Percentiles rank a stretch among this genome's conserved stretches.
Evolutionary conservation across 2,797 vertebrate species (phyloP).

Genomic region (Ceyx erithaca): DNA sequence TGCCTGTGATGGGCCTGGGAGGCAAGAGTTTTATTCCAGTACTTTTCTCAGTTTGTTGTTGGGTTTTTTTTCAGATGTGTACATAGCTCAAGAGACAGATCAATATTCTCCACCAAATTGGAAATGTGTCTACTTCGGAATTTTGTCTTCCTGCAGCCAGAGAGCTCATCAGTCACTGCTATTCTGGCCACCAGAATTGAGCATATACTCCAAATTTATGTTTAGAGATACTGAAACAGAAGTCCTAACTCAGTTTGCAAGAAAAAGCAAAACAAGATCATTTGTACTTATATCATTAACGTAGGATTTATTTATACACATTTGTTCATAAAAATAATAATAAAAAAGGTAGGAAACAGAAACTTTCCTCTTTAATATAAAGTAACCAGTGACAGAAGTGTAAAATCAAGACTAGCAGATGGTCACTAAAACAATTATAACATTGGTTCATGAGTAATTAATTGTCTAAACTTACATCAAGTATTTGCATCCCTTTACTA

Average conservation of each 20-base stretch:
- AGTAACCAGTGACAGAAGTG: background rate
- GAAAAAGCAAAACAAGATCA: background rate
- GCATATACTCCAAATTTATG: rapidly evolving
- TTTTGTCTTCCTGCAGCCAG: background rate
- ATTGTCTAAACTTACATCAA: background rate
- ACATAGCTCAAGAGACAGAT: background rate
- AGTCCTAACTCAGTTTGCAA: background rate
- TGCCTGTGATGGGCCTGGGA: background rate
- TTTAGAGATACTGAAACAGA: background rate
- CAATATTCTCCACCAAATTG: background rate
- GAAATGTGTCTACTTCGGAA: background rate
- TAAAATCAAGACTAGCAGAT: background rate
- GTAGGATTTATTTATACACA: background rate
- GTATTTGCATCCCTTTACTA: background rate
- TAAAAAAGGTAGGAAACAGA: background rate
- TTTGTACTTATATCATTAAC: background rate
- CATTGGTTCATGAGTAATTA: background rate
- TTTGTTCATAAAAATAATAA: background rate
- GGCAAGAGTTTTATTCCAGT: background rate
- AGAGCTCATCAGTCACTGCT: rapidly evolving
- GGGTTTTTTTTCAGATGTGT: background rate
- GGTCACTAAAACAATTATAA: background rate
- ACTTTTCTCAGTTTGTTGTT: background rate
- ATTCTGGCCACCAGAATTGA: background rate
- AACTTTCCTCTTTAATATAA: background rate